A percentile compares a stretch with the other conserved stretches of the same genome.
Conservation (phyloP, 2,797 vertebrate genomes). For the Limnodromus scolopaceus region DNA sequence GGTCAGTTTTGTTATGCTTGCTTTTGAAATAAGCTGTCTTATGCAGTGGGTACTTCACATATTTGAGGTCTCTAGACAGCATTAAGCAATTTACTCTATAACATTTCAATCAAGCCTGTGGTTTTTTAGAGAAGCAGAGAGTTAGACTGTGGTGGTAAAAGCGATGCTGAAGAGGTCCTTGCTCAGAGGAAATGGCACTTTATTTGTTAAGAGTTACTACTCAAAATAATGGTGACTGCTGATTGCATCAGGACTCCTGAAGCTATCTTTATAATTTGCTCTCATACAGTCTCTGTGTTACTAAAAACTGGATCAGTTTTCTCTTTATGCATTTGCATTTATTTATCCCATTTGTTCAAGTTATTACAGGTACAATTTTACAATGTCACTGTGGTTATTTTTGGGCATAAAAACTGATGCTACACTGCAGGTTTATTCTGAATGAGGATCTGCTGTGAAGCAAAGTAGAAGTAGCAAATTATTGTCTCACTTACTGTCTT, state of each 20-base stretch:
- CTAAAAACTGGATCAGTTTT: not conserved
- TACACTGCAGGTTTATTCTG: not conserved
- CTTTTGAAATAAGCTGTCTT: not conserved
- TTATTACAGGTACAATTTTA: not conserved
- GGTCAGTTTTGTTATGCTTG: not conserved
- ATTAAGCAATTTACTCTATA: not conserved
- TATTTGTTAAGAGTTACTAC: not conserved
- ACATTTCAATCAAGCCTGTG: not conserved
- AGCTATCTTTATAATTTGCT: not conserved
- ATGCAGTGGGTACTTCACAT: not conserved
- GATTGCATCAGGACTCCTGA: not conserved
- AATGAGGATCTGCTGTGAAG: not conserved
- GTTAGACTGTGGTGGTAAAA: not conserved
- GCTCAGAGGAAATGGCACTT: not conserved
- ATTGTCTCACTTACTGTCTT: conserved; percentile 24
- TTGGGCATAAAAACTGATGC: not conserved
- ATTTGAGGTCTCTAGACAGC: conserved; percentile 15
- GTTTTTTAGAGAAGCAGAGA: not conserved
- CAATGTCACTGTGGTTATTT: not conserved
- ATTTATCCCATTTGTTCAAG: not conserved
- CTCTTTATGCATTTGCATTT: not conserved
- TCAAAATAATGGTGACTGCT: not conserved
- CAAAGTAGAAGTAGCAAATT: not conserved
- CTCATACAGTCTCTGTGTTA: not conserved
- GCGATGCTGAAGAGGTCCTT: not conserved